Evolutionary conservation across 2,888 invertebrate species (phyloP).

Genomic region (Catotricha subobsoleta): DNA sequence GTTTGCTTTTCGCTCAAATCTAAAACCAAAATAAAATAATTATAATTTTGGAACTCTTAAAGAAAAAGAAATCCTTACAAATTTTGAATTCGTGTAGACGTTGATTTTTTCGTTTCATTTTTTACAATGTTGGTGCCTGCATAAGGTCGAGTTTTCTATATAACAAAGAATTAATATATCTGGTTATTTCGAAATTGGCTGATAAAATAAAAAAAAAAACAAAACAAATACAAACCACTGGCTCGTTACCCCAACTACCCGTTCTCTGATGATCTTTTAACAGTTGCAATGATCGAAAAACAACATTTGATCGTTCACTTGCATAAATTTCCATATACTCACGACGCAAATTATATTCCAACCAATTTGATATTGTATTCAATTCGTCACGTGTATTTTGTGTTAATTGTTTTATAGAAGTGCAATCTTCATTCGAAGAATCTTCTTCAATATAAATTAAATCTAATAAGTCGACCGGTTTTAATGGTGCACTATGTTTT

Average conservation of each 20-base stretch:
- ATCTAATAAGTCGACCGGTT: conserved; percentile 76
- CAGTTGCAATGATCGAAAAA: conserved; percentile 53
- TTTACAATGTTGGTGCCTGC: conserved; percentile 33
- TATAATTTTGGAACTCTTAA: not conserved
- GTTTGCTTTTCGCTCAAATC: conserved; percentile 63
- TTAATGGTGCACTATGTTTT: conserved; percentile 69
- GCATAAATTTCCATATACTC: conserved; percentile 62
- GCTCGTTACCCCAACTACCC: conserved; percentile 57
- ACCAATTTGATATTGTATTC: conserved; percentile 68
- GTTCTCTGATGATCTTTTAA: conserved; percentile 65
- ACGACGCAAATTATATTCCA: conserved; percentile 54
- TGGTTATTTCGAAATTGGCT: too few relatives aligned
- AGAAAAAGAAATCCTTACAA: conserved; percentile 34
- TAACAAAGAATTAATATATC: too few relatives aligned
- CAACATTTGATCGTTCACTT: conserved; percentile 54
- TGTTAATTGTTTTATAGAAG: conserved; percentile 48
- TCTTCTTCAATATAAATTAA: conserved; percentile 76
- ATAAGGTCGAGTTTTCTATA: not conserved
- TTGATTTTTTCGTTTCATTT: conserved; percentile 52
- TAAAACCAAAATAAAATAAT: conserved; percentile 17
- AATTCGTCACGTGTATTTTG: conserved; percentile 51
- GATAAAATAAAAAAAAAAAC: not conserved
- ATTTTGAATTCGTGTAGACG: conserved; percentile 67
- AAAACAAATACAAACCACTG: conserved; percentile 35
- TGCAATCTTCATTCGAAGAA: conserved; percentile 37